phyloP scores from a whole-genome alignment of 2,113 vertebrate genomes.

The Diadophis punctatus region DNA sequence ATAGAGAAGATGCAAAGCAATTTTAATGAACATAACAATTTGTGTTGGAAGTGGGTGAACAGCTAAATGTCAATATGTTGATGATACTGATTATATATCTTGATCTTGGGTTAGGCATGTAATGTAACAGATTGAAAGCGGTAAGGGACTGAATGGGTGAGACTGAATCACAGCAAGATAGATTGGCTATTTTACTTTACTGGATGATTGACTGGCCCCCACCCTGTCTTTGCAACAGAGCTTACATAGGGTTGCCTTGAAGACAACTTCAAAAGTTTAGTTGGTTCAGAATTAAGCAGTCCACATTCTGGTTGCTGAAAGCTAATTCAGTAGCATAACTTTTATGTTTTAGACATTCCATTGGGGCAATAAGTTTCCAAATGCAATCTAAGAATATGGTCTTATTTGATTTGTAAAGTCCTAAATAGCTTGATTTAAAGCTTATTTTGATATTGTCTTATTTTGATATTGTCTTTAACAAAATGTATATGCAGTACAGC shows the following conservation, averaged over 20 bases:
- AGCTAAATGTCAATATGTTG: neutral
- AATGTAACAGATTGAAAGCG: neutral
- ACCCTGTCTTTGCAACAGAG: neutral
- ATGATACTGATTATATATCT: neutral
- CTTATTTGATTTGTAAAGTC: neutral
- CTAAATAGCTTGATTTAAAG: neutral
- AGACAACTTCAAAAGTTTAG: neutral
- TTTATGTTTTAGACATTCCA: neutral
- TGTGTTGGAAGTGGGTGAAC: neutral
- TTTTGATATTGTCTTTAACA: neutral
- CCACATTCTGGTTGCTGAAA: neutral
- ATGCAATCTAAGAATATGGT: neutral
- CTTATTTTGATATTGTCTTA: neutral
- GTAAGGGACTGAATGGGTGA: neutral
- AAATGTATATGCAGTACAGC: neutral
- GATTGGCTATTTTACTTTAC: neutral
- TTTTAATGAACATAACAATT: neutral
- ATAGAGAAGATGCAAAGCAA: neutral
- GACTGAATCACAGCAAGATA: neutral
- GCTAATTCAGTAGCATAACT: neutral
- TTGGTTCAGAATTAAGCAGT: neutral
- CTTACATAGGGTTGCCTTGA: neutral
- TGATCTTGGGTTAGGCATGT: neutral
- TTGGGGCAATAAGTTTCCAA: neutral
- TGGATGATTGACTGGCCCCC: neutral